Base-by-base conservation (phyloP, 1,140 invertebrate species). In the Drosophila quadrilineata region DNA sequence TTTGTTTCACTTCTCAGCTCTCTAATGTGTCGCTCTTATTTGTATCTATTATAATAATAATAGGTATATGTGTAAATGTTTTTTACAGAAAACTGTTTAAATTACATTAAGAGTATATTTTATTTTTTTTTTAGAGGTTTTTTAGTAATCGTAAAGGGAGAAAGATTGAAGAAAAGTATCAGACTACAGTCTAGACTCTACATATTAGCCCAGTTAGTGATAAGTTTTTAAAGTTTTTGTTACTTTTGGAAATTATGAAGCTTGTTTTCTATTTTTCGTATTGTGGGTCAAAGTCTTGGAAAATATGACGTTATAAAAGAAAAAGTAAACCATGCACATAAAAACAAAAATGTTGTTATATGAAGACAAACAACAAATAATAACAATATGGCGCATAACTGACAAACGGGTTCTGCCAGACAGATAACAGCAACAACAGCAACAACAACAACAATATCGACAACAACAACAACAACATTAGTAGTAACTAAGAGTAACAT, bases 221-320 rank as follows among this genome's bases (percentile, higher is more conserved):
- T 45, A 26, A 28, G 9, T 12, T 41, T 24, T 24, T 9, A 43
- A 22, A 12, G 28, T 22, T 28, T 26, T n/a, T n/a, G n/a, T n/a
- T n/a, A n/a, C n/a, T n/a, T n/a, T n/a, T n/a, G n/a, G n/a, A n/a
- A n/a, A n/a, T n/a, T n/a, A n/a, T n/a, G n/a, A n/a, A n/a, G 10
- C 10, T 6, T 16, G 22, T 66, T 58, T 71, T 76, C 50, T 31
- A 26, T 53, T 31, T 41, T 26, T 17, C 28, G 9, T n/a, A 41
- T 64, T 79, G 60, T 84, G 73, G 77, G 77, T 82, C 77, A 82
- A 82, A 82, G 77, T 63, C 73, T 82, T 84, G 76, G 60, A 63
- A 84, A 82, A 82, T 77, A 82, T 82, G 77, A 54, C 49, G 58
- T 67, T 67, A 54, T 62, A 67, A 67, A 67, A 67, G 64, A 67